A percentile compares a stretch with the other conserved stretches of the same genome.
phyloP scores from a whole-genome alignment of 2,113 vertebrate species.

The Lethenteron camtschaticum region DNA sequence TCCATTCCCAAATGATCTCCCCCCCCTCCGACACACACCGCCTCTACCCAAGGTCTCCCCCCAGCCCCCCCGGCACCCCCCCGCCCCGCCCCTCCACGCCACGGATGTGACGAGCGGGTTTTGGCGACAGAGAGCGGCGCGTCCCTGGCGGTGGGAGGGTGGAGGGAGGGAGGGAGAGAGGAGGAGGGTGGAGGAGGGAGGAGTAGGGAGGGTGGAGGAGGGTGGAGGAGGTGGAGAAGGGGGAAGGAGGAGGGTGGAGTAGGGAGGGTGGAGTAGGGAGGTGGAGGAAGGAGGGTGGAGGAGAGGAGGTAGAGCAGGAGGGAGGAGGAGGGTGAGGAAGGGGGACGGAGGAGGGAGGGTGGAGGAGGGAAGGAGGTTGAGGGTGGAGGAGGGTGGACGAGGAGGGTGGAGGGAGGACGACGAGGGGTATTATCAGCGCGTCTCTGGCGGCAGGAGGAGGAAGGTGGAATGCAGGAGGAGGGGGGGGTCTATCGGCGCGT shows the following conservation, averaged over 20 bases:
- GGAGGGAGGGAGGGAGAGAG: not conserved
- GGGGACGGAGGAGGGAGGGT: not conserved
- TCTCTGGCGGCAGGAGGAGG: not conserved
- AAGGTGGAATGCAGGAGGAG: not conserved
- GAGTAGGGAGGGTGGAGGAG: too few relatives aligned
- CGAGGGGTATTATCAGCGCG: too few relatives aligned
- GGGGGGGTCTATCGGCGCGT: not conserved
- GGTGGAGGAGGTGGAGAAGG: not conserved
- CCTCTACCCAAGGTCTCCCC: too few relatives aligned
- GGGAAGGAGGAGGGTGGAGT: not conserved
- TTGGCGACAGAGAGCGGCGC: not conserved
- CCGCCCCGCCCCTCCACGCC: not conserved
- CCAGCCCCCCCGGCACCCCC: not conserved
- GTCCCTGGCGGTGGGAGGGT: not conserved
- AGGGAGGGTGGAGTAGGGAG: not conserved
- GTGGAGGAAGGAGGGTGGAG: not conserved
- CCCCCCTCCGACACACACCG: too few relatives aligned
- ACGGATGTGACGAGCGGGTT: not conserved
- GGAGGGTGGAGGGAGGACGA: too few relatives aligned
- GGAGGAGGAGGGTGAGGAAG: not conserved
- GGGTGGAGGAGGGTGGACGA: too few relatives aligned
- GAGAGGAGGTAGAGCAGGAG: not conserved
- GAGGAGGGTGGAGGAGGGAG: not conserved
- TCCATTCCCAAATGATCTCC: too few relatives aligned
- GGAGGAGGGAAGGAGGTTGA: not conserved